Evolutionary conservation across 2,113 vertebrate species (phyloP).

Genomic region (Anhinga rufa): DNA sequence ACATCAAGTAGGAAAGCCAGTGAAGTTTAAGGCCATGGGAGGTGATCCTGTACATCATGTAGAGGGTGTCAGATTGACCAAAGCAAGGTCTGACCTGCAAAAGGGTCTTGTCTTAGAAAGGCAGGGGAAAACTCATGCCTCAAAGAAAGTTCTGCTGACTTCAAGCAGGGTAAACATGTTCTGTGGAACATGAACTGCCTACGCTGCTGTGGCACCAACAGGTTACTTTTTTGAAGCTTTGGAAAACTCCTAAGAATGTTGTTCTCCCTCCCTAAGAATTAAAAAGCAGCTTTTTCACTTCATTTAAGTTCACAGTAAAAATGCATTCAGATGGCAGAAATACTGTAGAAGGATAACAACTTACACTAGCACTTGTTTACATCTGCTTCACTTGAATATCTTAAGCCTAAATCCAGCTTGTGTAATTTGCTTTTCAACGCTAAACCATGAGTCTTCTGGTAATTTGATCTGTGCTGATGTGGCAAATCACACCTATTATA

Average conservation of each 20-base stretch:
- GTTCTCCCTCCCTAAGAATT: neutral
- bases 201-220: neutral
- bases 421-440: neutral
- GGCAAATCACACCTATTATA: neutral
- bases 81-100: neutral
- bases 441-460: neutral
- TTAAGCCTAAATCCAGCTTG: neutral
- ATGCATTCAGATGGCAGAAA: neutral
- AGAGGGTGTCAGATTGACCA: neutral
- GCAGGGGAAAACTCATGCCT: neutral
- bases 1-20: neutral
- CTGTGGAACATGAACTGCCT: neutral
- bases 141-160: neutral
- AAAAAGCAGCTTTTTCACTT: neutral
- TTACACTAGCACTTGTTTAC: neutral
- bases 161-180: neutral
- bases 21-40: neutral
- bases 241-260: neutral
- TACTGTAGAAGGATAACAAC: neutral
- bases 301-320: neutral
- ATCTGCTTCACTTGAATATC: neutral
- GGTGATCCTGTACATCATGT: neutral
- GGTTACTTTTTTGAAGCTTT: neutral
- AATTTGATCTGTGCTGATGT: neutral
- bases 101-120: neutral